A percentile compares a stretch with the other conserved stretches of the same genome.
phyloP scores from a whole-genome alignment of 2,797 vertebrate genomes.

The Hapalemur alaotrensis region DNA sequence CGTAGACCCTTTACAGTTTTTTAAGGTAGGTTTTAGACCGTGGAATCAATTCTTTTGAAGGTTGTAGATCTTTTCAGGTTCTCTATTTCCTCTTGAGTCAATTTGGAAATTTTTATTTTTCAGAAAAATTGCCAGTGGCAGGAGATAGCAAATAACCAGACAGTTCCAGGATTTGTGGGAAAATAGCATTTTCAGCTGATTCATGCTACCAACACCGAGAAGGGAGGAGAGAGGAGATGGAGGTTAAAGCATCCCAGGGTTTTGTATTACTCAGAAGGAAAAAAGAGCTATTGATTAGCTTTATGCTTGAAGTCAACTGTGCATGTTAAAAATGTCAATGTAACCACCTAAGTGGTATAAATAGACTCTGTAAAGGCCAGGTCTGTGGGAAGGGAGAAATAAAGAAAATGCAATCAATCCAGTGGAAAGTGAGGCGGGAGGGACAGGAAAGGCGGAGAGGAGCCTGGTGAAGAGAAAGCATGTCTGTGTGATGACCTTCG shows the following conservation, averaged over 20 bases:
- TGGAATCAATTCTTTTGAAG: conserved; percentile 38
- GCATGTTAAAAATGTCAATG: conserved; percentile 30
- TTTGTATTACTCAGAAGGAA: conserved; percentile 51
- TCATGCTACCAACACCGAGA: background rate
- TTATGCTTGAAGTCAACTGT: background rate
- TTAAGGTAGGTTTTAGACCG: background rate
- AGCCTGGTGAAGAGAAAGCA: background rate
- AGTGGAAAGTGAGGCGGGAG: background rate
- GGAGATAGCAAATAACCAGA: background rate
- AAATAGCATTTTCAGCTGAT: background rate
- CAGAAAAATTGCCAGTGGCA: background rate
- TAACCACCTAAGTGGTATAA: background rate
- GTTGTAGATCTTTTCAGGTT: conserved; percentile 33
- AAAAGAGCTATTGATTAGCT: conserved; percentile 54
- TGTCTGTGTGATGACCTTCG: background rate
- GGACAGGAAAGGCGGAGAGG: background rate
- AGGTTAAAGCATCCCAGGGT: background rate
- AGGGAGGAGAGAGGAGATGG: background rate
- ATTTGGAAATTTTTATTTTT: conserved; percentile 28
- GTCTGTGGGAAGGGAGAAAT: background rate
- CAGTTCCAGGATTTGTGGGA: background rate
- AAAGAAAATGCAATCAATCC: conserved; percentile 8
- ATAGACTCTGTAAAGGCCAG: conserved; percentile 6
- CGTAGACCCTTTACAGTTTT: background rate
- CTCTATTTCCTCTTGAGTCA: conserved; percentile 63